Evolutionary conservation across 2,888 invertebrate species (phyloP), one percentile per base, ranked within the genome.

Genomic region (Caenorhabditis plicata): DNA sequence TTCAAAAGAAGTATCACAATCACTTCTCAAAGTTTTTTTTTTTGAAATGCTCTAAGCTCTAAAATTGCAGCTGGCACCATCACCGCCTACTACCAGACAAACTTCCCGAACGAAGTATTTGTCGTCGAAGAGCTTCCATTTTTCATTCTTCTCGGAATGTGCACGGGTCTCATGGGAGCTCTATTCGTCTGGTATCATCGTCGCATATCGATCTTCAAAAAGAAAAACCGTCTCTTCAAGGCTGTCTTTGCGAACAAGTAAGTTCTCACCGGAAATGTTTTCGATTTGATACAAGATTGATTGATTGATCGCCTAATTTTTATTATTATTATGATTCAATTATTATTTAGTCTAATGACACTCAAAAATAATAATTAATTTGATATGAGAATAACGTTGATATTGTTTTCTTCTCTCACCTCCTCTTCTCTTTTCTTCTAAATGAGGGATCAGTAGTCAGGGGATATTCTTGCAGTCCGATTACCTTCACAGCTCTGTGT

Each of bases 61-160:
- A n/a, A n/a, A n/a, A 7, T 40, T 67, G 15, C 47, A 64, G 69
- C 65, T 29, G 79, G 79, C 27, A 78, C 79, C 2, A 79, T 79
- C 47, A 74, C 75, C 45, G 93, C 95, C 0, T 87, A 95, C 78
- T 96, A 72, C 48, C 72, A 72, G 52, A 71, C 72, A 91, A 94
- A 80, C 35, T 74, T 74, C 55, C 73, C 73, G 15, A 71, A 71
- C 19, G 92, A 93, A 82, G 94, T 95, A 2, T 96, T 93, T 83
- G 94, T 95, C 84, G 92, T 94, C 0, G 90, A 92, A 82, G 96
- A 96, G 84, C 85, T 96, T 13, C 88, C 94, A 48, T 90, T 92
- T 0, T 96, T 92, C 82, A 90, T 91, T 0, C 81, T 92, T 19
- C 89, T 95, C 56, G 95, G 92, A 40, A 42, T 68, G 0, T 35